Conservation (phyloP, 2,888 invertebrate species). For the Ganaspis brasiliensis region DNA sequence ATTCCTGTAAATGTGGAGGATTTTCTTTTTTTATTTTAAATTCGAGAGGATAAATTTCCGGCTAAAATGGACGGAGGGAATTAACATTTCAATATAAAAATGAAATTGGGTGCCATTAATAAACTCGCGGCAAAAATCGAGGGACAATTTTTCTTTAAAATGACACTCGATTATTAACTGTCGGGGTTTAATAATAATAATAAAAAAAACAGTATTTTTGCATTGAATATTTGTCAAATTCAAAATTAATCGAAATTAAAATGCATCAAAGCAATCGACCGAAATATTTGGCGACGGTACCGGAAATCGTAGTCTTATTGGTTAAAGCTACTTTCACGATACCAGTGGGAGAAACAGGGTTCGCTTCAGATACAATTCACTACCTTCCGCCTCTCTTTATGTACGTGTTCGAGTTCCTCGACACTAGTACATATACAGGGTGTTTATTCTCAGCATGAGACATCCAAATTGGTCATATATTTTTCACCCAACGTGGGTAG, state of each 20-base stretch:
- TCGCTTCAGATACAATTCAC: conserved; percentile 35
- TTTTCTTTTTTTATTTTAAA: too few relatives aligned
- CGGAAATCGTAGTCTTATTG: conserved; percentile 40
- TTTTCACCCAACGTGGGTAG: conserved; percentile 42
- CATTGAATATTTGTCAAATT: conserved; percentile 18
- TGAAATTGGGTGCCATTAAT: neutral
- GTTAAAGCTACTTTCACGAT: conserved; percentile 37
- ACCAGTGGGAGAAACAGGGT: conserved; percentile 42
- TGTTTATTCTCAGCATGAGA: conserved; percentile 42
- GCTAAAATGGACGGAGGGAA: neutral
- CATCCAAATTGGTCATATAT: conserved; percentile 44
- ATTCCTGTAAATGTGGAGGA: too few relatives aligned
- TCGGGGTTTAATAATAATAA: too few relatives aligned
- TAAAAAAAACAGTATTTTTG: neutral
- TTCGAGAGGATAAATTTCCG: too few relatives aligned
- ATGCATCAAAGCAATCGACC: conserved; percentile 29
- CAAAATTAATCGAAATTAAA: conserved; percentile 31
- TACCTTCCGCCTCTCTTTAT: conserved; percentile 38
- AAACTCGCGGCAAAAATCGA: neutral
- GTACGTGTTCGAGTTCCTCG: conserved; percentile 30
- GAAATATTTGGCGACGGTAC: conserved; percentile 27
- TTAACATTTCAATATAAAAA: conserved; percentile 4
- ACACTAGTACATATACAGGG: conserved; percentile 40
- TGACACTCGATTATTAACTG: neutral
- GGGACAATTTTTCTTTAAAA: conserved; percentile 2